These are phyloP conservation scores for Phoenicopterus ruber DNA, from an alignment of 2,113 vertebrate species.

Conservation along the genomic window DNA sequence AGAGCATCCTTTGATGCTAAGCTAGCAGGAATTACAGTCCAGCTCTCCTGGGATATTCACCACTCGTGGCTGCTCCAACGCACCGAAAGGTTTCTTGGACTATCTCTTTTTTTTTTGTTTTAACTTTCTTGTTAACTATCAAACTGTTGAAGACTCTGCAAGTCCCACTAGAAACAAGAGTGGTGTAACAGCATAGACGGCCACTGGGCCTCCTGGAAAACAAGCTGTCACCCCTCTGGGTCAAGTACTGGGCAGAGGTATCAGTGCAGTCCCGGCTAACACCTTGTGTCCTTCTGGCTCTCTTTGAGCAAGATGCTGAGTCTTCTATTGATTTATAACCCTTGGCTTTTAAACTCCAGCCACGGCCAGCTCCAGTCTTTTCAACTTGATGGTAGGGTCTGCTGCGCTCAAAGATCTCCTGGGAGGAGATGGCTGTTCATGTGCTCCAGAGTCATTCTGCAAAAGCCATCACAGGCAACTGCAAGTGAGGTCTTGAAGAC, in stretches of 20 bases:
- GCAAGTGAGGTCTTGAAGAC: not conserved
- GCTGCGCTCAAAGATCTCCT: not conserved
- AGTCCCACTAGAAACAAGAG: not conserved
- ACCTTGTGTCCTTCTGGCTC: not conserved
- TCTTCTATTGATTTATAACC: not conserved
- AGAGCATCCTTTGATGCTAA: constrained; percentile 61
- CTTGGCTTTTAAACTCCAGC: not conserved
- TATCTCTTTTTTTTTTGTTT: not conserved
- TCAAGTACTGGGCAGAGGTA: not conserved
- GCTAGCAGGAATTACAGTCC: constrained; percentile 34
- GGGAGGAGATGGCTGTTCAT: not conserved
- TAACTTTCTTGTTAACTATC: not conserved
- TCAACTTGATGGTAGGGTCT: not conserved
- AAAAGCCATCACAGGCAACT: not conserved
- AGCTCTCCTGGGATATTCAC: not conserved
- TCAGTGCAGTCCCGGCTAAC: not conserved
- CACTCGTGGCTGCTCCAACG: not conserved
- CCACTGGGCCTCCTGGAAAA: not conserved
- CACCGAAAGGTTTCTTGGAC: not conserved
- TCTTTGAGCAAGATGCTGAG: not conserved
- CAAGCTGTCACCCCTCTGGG: not conserved
- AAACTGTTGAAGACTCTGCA: not conserved
- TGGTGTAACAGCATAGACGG: accelerated
- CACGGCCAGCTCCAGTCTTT: not conserved
- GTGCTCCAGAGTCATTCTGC: not conserved